Percentiles rank a stretch among this genome's conserved stretches.
phyloP scores from a whole-genome alignment of 2,797 vertebrate species.

The Ptychadena robeensis region DNA sequence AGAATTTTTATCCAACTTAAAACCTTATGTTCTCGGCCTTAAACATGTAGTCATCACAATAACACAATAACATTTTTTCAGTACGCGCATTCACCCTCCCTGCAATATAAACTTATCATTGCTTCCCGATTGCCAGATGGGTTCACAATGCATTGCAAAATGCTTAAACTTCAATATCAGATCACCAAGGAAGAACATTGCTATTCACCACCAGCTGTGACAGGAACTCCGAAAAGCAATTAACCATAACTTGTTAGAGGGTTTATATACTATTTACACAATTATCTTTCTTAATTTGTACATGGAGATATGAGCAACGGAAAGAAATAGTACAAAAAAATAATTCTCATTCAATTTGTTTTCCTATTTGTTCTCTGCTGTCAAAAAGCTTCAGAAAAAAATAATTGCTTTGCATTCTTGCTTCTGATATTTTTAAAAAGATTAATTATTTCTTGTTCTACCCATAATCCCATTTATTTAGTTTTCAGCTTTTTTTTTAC shows the following conservation, averaged over 20 bases:
- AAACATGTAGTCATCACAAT: background rate
- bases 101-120: constrained; percentile 12
- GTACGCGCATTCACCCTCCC: background rate
- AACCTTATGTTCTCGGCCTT: background rate
- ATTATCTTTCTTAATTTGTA: constrained; percentile 53
- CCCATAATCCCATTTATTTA: constrained; percentile 51
- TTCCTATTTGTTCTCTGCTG: constrained; percentile 32
- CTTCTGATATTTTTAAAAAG: constrained; percentile 38
- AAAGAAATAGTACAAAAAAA: constrained; percentile 20
- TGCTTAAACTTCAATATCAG: constrained; percentile 35
- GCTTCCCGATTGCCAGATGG: constrained; percentile 18
- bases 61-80: background rate
- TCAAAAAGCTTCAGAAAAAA: constrained; percentile 30
- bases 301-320: constrained; percentile 39
- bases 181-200: constrained; percentile 33
- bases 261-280: constrained; percentile 53
- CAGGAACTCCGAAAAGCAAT: constrained; percentile 51
- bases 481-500: constrained; percentile 33
- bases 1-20: background rate
- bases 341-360: constrained; percentile 41
- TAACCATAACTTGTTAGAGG: constrained; percentile 46
- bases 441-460: constrained; percentile 44
- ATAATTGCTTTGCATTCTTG: constrained; percentile 47
- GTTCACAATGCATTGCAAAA: constrained; percentile 20
- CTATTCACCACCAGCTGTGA: constrained; percentile 20